Percentiles rank a stretch among this genome's conserved stretches.
Evolutionary conservation across 2,797 vertebrate genomes (phyloP).

Genomic region (Mormyrus proboscirostris): DNA sequence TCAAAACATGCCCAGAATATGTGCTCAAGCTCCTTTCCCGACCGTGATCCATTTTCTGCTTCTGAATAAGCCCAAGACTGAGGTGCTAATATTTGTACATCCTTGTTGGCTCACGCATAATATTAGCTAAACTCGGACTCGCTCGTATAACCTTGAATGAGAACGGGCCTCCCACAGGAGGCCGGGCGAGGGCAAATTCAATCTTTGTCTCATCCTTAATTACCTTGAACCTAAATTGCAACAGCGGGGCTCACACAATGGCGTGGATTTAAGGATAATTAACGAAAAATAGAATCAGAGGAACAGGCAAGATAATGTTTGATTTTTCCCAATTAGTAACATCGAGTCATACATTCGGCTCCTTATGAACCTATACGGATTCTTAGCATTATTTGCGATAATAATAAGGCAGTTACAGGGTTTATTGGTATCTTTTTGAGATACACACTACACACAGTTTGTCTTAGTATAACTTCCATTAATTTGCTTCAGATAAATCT

Average conservation of each 20-base stretch:
- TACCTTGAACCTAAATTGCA: slow-evolving; percentile 25
- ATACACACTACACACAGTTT: background rate
- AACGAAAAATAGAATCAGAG: slow-evolving; percentile 18
- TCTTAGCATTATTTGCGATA: background rate
- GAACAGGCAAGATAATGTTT: slow-evolving; percentile 13
- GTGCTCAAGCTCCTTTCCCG: background rate
- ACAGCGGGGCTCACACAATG: slow-evolving; percentile 6
- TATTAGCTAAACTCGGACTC: slow-evolving; percentile 19
- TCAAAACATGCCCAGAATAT: background rate
- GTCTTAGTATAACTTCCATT: background rate
- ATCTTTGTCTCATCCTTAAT: slow-evolving; percentile 26
- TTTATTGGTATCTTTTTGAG: background rate
- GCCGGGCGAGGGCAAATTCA: slow-evolving; percentile 11
- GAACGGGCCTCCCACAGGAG: slow-evolving; percentile 16
- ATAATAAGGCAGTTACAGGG: background rate
- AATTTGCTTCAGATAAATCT: background rate
- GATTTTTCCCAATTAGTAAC: slow-evolving; percentile 15
- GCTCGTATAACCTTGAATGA: slow-evolving; percentile 24
- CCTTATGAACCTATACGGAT: background rate
- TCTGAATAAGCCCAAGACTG: background rate
- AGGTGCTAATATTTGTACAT: slow-evolving; percentile 6
- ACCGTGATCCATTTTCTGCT: background rate
- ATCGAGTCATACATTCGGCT: background rate
- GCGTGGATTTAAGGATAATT: slow-evolving; percentile 22
- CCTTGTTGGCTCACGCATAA: background rate